phyloP scores from a whole-genome alignment of 1,140 invertebrate species.

The Gerris buenoi region DNA sequence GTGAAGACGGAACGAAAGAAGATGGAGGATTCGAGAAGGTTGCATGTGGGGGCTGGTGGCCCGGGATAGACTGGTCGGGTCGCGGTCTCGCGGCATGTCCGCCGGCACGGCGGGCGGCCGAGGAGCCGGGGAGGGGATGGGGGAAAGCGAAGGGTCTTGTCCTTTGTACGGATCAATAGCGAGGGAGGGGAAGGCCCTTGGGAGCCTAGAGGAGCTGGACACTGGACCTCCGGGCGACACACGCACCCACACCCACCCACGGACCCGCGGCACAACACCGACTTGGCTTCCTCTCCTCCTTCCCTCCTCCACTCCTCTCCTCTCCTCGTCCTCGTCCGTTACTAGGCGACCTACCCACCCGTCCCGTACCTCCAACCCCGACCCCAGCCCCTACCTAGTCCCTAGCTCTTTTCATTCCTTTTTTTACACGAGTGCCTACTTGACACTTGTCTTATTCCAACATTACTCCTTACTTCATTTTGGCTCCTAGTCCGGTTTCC shows the following conservation, averaged over 20 bases:
- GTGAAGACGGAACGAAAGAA: conserved; percentile 7
- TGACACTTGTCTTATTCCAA: neutral
- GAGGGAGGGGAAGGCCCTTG: conserved; percentile 2
- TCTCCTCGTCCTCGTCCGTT: conserved; percentile 9
- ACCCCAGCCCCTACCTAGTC: conserved; percentile 9
- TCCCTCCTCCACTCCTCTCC: neutral
- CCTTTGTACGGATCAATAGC: conserved; percentile 22
- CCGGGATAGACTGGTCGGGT: conserved; percentile 4
- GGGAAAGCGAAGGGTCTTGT: conserved; percentile 22
- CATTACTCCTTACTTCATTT: no score
- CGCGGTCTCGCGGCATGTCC: no score
- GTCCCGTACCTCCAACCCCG: conserved; percentile 11
- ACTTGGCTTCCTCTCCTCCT: neutral
- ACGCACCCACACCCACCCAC: conserved; percentile 1
- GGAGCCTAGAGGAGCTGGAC: conserved; percentile 11
- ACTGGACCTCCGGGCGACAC: neutral
- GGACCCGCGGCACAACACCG: conserved; percentile 3
- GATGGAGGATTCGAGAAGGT: conserved; percentile 11
- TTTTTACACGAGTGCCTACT: neutral
- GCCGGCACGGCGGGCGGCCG: neutral
- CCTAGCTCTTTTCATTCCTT: neutral
- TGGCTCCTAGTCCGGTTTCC: no score
- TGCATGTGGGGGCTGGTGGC: conserved; percentile 10
- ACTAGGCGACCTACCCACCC: conserved; percentile 20
- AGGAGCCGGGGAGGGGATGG: conserved; percentile 12